These are phyloP conservation scores for Ginglymostoma cirratum DNA, from an alignment of 2,113 vertebrate species.

Conservation along the genomic window DNA sequence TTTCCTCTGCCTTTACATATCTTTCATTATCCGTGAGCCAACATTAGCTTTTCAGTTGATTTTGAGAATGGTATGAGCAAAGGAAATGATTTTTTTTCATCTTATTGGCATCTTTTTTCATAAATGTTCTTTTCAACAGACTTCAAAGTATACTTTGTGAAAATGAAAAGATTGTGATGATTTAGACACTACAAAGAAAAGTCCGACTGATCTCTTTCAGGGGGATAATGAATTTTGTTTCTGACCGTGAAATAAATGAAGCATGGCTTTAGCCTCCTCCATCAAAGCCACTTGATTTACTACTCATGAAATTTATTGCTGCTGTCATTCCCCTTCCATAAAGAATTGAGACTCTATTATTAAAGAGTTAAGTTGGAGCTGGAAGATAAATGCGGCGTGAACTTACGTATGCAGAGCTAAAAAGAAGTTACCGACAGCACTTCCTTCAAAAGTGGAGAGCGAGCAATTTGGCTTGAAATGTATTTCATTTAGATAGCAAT, in stretches of 20 bases:
- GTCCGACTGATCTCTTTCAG: neutral
- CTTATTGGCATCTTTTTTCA: neutral
- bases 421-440: neutral
- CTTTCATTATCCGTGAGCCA: conserved; percentile 24
- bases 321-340: conserved; percentile 11
- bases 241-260: conserved; percentile 14
- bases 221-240: neutral
- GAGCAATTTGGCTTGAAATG: neutral
- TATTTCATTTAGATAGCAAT: neutral
- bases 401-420: too few species aligned
- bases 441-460: neutral
- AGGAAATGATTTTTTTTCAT: neutral
- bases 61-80: neutral
- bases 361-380: conserved; percentile 26
- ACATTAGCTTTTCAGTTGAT: neutral
- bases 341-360: conserved; percentile 9
- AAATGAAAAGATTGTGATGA: conserved; percentile 1
- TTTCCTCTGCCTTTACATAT: conserved; percentile 20
- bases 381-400: neutral
- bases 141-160: neutral
- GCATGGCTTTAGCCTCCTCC: neutral
- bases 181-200: neutral
- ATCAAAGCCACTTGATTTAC: conserved; percentile 1
- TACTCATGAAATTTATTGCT: neutral
- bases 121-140: neutral